Conservation (phyloP, 2,797 vertebrate species). For the Enteromius mattozi region DNA sequence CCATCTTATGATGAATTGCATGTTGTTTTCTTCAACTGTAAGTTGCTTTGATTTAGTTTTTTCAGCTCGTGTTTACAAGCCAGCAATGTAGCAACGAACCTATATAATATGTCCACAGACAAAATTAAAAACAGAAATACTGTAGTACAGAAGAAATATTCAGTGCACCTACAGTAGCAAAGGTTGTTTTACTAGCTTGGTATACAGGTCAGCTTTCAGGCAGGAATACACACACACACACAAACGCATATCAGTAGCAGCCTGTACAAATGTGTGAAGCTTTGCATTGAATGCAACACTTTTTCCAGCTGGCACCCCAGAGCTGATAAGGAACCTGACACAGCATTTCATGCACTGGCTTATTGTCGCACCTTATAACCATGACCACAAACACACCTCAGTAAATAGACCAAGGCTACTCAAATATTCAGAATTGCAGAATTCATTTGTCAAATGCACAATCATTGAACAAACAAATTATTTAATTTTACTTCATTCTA, state of each 20-base stretch:
- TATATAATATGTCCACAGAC: not conserved
- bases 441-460: not conserved
- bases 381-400: not conserved
- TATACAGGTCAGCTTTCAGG: not conserved
- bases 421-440: not conserved
- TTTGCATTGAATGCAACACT: constrained; percentile 1
- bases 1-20: too few relatives aligned
- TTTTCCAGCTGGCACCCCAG: not conserved
- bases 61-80: not conserved
- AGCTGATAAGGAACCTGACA: constrained; percentile 25
- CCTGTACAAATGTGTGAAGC: not conserved
- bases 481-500: not conserved
- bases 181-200: not conserved
- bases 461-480: not conserved
- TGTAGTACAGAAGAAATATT: not conserved
- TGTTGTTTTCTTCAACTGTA: too few relatives aligned
- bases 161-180: not conserved
- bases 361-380: not conserved
- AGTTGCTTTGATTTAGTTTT: too few relatives aligned
- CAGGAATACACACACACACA: not conserved
- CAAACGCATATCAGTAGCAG: constrained; percentile 11
- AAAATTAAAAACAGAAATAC: not conserved
- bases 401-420: constrained; percentile 5
- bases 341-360: not conserved
- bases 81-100: not conserved